phyloP scores from a whole-genome alignment of 2,113 vertebrate species.

The Abramis brama region DNA sequence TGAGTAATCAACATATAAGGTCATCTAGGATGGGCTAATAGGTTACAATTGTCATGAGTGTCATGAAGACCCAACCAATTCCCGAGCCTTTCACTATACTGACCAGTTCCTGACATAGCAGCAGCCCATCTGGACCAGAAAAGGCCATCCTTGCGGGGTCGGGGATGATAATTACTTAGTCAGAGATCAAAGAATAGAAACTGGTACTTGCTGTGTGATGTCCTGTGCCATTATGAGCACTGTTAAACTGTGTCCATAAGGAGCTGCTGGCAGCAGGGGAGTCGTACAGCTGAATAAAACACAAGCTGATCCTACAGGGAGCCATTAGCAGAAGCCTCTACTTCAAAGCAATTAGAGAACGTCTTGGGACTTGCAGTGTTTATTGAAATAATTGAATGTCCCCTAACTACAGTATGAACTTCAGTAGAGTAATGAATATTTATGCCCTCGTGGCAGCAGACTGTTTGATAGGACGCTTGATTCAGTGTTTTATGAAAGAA shows the following conservation, averaged over 20 bases:
- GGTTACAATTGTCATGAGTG: neutral
- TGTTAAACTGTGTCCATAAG: slow-evolving; percentile 37
- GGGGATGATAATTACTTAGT: slow-evolving; percentile 44
- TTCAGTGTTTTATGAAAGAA: neutral
- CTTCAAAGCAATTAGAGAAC: slow-evolving; percentile 18
- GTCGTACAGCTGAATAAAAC: neutral
- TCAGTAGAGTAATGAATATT: slow-evolving; percentile 17
- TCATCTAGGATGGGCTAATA: neutral
- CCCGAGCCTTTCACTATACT: neutral
- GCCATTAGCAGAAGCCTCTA: slow-evolving; percentile 22
- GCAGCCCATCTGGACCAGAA: slow-evolving; percentile 14
- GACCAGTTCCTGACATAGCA: slow-evolving; percentile 11
- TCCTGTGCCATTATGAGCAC: slow-evolving; percentile 29
- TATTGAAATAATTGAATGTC: slow-evolving; percentile 43
- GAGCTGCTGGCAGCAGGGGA: slow-evolving; percentile 9
- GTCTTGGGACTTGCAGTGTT: slow-evolving; percentile 28
- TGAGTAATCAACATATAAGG: neutral
- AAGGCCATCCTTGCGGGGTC: slow-evolving; percentile 24
- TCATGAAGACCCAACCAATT: neutral
- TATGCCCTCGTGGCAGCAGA: neutral
- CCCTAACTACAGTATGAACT: slow-evolving; percentile 5
- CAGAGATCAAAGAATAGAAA: slow-evolving; percentile 45
- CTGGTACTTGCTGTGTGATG: slow-evolving; percentile 31
- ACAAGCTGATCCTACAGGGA: slow-evolving; percentile 26
- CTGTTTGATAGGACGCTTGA: neutral